phyloP scores from a whole-genome alignment of 1,140 invertebrate species.

The Harlomillsia oculata region DNA sequence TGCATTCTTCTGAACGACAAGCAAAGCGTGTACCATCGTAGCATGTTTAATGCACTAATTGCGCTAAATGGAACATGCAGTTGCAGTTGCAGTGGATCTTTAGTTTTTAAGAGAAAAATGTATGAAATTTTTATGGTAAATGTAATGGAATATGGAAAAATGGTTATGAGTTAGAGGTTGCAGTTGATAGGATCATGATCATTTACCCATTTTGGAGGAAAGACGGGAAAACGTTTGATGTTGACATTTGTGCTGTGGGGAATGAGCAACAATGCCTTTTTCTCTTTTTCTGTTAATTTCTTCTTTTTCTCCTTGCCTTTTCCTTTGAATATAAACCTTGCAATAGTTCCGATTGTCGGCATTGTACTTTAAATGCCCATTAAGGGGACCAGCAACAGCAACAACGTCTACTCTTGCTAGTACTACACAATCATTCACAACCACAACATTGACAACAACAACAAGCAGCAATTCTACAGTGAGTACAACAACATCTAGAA shows the following conservation, averaged over 20 bases:
- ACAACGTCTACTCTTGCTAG: conserved; percentile 6
- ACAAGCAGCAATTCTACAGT: not conserved
- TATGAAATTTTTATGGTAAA: no score
- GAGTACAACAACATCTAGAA: not conserved
- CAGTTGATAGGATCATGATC: no score
- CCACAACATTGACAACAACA: not conserved
- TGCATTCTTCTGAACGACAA: no score
- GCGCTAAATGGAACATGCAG: no score
- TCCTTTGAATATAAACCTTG: not conserved
- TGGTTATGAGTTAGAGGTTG: no score
- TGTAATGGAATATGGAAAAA: no score
- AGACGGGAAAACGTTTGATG: conserved; percentile 29
- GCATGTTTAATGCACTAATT: no score
- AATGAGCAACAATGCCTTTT: not conserved
- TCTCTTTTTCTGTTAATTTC: conserved; percentile 4
- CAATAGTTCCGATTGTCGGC: conserved; percentile 11
- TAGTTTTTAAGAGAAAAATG: no score
- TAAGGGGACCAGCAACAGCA: not conserved
- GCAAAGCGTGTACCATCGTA: no score
- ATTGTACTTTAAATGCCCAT: conserved; percentile 12
- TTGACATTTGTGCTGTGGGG: conserved; percentile 22
- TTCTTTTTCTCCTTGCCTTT: conserved; percentile 16
- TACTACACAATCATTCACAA: conserved; percentile 4
- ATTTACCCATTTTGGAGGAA: conserved; percentile 29
- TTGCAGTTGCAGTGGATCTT: no score